Conservation (phyloP, 2,797 vertebrate species). For the Sebastolobus altivelis region DNA sequence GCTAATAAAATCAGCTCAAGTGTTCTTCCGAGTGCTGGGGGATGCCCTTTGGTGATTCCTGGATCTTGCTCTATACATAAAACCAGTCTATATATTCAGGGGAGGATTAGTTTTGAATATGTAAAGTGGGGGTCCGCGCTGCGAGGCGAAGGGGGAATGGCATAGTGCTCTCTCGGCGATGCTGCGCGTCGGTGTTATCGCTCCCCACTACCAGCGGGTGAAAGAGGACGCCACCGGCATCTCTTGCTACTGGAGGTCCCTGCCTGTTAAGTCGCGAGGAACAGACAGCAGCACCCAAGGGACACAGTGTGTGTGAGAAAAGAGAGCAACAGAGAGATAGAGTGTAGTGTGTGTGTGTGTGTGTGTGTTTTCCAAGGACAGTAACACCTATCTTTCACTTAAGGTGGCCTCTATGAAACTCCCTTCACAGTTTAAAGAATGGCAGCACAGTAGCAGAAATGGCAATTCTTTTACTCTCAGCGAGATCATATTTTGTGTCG, state of each 20-base stretch:
- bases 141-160: constrained; percentile 84
- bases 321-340: constrained; percentile 52
- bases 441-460: constrained; percentile 32
- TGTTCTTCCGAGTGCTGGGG: constrained; percentile 89
- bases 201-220: constrained; percentile 67
- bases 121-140: constrained; percentile 87
- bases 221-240: constrained; percentile 70
- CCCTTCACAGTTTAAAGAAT: constrained; percentile 46
- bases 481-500: constrained; percentile 1
- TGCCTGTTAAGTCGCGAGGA: constrained; percentile 65
- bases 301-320: constrained; percentile 59
- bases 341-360: constrained; percentile 5
- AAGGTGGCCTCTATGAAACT: constrained; percentile 49
- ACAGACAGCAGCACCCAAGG: constrained; percentile 70
- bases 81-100: constrained; percentile 88
- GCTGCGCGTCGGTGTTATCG: constrained; percentile 69
- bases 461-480: constrained; percentile 23
- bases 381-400: constrained; percentile 61
- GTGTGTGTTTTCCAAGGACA: constrained; percentile 48
- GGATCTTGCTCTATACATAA: constrained; percentile 90
- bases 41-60: constrained; percentile 91
- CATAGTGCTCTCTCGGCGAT: constrained; percentile 76
- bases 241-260: constrained; percentile 60
- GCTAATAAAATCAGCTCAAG: constrained; percentile 93
- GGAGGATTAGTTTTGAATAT: constrained; percentile 92